Evolutionary conservation across 1,140 invertebrate genomes (phyloP), one percentile per base, ranked within the genome.

Genomic region (Aphidius gifuensis): DNA sequence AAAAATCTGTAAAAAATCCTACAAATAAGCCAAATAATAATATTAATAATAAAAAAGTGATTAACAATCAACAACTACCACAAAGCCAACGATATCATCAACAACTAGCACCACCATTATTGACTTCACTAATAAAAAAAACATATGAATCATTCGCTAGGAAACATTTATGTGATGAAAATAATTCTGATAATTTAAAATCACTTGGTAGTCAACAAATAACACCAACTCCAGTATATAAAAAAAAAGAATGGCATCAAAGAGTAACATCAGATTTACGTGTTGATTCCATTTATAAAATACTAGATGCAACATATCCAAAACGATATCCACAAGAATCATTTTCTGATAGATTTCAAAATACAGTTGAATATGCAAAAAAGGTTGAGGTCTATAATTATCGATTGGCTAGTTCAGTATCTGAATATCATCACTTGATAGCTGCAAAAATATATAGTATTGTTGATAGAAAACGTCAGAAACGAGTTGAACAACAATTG

Each of bases 301-400:
- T 99, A 73, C 96, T 99, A 43, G 96, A 99, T 88, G 96, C 97
- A 63, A 99, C 99, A 75, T 99, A 99, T 81, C 97, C 97, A 43
- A 96, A 93, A 40, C 92, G 93, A 5, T 94, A 98, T 83, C 94
- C 93, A 7, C 88, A 90, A 69, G 92, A 93, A 3, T 91, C 97
- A 85, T 86, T 95, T 61, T 96, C 99, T 75, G 93, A 92, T 75
- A 84, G 96, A 69, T 97, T 99, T 92, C 91, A 94, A 71, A 99
- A 99, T 85, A 84, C 99, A 53, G 94, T 99, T 5, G 91, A 93
- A 0, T 99, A 99, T 81, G 97, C 98, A 44, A 86, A 94, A 65
- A 99, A 99, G 85, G 97, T 99, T 2, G 98, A 99, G 82, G 95
- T 94, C 61, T 97, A 99, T 73, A 99, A 99, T 96, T 99, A 98